Conservation (phyloP, 2,888 invertebrate species). For the Celastrina argiolus region DNA sequence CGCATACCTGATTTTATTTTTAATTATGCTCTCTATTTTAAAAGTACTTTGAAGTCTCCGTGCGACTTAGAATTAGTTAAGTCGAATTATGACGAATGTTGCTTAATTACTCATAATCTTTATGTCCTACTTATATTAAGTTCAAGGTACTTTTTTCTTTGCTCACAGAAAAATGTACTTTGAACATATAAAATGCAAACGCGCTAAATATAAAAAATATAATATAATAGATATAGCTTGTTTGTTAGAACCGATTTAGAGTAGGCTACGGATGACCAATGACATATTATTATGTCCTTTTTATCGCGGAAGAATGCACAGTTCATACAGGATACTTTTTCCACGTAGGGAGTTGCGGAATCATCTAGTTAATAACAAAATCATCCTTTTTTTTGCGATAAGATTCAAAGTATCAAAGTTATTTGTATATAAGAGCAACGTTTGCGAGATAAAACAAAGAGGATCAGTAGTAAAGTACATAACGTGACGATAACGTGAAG, state of each 20-base stretch:
- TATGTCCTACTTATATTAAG: neutral
- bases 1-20: slow-evolving; percentile 27
- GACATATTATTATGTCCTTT: too few species aligned
- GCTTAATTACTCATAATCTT: neutral
- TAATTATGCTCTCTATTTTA: slow-evolving; percentile 29
- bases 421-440: too few species aligned
- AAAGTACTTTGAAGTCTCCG: slow-evolving; percentile 16
- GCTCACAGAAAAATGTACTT: too few species aligned
- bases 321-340: neutral
- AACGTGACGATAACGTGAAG: slow-evolving; percentile 1
- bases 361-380: too few species aligned
- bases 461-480: neutral
- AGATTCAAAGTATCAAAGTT: neutral
- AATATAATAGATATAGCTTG: too few species aligned
- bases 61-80: slow-evolving; percentile 5
- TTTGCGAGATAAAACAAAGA: slow-evolving; percentile 10
- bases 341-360: too few species aligned
- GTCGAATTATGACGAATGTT: neutral
- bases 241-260: too few species aligned
- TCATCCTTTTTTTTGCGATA: neutral
- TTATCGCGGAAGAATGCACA: too few species aligned
- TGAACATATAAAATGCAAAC: too few species aligned
- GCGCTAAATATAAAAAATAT: too few species aligned
- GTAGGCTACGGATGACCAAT: too few species aligned
- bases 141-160: too few species aligned